Percentiles rank a stretch among this genome's conserved stretches.
Conservation (phyloP, 2,797 vertebrate species). For the Prunella strophiata region DNA sequence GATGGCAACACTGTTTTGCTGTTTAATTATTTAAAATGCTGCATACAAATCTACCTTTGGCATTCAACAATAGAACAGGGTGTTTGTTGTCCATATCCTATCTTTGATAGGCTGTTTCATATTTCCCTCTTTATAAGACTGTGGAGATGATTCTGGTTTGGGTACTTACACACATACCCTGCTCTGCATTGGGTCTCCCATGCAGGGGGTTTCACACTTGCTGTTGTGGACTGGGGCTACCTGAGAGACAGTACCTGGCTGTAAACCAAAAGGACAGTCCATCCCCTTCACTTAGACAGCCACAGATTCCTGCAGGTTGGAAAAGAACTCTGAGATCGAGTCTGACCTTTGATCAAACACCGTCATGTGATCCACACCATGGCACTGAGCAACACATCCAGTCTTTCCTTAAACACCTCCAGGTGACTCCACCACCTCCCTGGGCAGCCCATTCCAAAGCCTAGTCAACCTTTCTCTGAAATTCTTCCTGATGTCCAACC, state of each 20-base stretch:
- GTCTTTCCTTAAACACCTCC: not conserved
- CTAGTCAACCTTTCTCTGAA: not conserved
- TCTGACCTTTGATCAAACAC: not conserved
- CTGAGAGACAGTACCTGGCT: not conserved
- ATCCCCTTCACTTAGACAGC: not conserved
- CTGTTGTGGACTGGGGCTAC: not conserved
- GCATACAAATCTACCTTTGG: constrained; percentile 43
- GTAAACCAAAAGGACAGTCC: not conserved
- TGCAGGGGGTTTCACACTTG: not conserved
- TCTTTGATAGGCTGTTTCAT: not conserved
- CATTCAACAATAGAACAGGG: not conserved
- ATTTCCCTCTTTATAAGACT: not conserved
- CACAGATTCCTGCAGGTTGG: not conserved
- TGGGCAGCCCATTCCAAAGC: not conserved
- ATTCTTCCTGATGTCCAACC: not conserved
- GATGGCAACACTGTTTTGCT: constrained; percentile 54
- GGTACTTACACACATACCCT: not conserved
- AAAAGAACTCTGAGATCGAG: not conserved
- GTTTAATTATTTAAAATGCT: constrained; percentile 50
- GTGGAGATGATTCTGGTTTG: not conserved
- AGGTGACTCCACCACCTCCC: not conserved
- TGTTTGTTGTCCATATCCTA: not conserved
- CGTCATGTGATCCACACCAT: not conserved
- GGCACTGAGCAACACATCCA: rapidly evolving
- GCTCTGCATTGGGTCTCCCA: not conserved